phyloP scores from a whole-genome alignment of 2,888 invertebrate species.

The Anorthoa munda region DNA sequence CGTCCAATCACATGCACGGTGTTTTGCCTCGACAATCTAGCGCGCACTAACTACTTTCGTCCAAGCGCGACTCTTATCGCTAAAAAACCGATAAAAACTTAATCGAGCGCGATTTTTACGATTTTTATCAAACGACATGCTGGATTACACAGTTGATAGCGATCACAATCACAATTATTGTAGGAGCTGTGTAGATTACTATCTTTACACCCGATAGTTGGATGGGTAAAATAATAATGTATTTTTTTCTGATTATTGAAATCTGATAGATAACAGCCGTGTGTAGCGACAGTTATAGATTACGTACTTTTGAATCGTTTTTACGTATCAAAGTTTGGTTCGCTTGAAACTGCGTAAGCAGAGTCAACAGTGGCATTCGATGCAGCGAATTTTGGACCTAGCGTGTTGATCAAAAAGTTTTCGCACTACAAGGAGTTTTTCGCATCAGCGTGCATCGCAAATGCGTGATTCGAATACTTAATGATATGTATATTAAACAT shows the following conservation, averaged over 20 bases:
- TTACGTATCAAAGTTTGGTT: background rate
- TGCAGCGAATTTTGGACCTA: background rate
- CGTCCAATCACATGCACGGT: constrained; percentile 57
- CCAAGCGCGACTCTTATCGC: constrained; percentile 71
- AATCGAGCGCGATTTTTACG: constrained; percentile 90
- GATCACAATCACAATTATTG: constrained; percentile 85
- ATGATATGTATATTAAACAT: background rate
- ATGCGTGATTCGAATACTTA: too few relatives aligned
- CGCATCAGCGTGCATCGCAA: too few relatives aligned
- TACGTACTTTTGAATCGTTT: constrained; percentile 11
- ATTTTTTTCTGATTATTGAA: constrained; percentile 54
- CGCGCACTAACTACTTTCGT: constrained; percentile 67
- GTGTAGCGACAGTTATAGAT: constrained; percentile 13
- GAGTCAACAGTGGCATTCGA: background rate
- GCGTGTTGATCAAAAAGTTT: background rate
- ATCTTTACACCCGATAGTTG: constrained; percentile 67
- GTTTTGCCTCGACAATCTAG: constrained; percentile 61
- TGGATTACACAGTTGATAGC: constrained; percentile 88
- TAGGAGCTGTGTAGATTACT: constrained; percentile 74
- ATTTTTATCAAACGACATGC: constrained; percentile 88
- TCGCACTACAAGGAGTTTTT: too few relatives aligned
- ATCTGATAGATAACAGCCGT: constrained; percentile 38
- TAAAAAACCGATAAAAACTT: constrained; percentile 73
- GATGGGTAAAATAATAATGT: constrained; percentile 45
- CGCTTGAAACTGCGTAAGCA: constrained; percentile 12